phyloP scores from a whole-genome alignment of 1,140 invertebrate genomes.

The Notospermus geniculatus region DNA sequence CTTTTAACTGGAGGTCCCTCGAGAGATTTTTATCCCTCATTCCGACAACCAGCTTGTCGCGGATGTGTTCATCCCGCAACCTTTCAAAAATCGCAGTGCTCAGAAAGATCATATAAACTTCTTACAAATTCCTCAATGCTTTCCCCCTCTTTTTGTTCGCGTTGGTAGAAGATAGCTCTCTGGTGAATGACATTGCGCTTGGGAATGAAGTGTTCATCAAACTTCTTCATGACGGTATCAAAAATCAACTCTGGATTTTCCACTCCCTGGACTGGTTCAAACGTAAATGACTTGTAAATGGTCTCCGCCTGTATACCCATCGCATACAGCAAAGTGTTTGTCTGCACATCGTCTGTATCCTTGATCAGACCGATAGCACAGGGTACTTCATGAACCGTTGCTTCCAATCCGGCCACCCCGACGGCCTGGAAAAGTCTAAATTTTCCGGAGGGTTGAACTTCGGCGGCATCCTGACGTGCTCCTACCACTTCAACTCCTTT shows the following conservation, averaged over 20 bases:
- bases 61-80: constrained; percentile 14
- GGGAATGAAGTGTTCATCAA: constrained; percentile 23
- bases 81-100: constrained; percentile 22
- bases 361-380: constrained; percentile 14
- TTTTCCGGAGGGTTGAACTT: constrained; percentile 18
- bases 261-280: neutral
- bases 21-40: constrained; percentile 14
- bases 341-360: constrained; percentile 15
- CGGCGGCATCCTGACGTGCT: constrained; percentile 8
- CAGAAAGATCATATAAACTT: constrained; percentile 16
- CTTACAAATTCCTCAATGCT: constrained; percentile 16
- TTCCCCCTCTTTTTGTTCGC: constrained; percentile 14
- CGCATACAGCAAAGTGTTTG: constrained; percentile 19
- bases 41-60: constrained; percentile 20
- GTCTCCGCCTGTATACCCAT: constrained; percentile 23
- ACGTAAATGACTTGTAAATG: constrained; percentile 10
- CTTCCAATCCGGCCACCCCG: constrained; percentile 18
- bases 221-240: constrained; percentile 18
- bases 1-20: constrained; percentile 20
- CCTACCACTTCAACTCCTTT: neutral
- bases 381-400: constrained; percentile 13
- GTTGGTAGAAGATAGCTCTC: constrained; percentile 12
- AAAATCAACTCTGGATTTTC: neutral
- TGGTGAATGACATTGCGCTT: constrained; percentile 24
- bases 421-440: constrained; percentile 18